Conservation (phyloP, 2,113 vertebrate species). For the Prunella himalayana region DNA sequence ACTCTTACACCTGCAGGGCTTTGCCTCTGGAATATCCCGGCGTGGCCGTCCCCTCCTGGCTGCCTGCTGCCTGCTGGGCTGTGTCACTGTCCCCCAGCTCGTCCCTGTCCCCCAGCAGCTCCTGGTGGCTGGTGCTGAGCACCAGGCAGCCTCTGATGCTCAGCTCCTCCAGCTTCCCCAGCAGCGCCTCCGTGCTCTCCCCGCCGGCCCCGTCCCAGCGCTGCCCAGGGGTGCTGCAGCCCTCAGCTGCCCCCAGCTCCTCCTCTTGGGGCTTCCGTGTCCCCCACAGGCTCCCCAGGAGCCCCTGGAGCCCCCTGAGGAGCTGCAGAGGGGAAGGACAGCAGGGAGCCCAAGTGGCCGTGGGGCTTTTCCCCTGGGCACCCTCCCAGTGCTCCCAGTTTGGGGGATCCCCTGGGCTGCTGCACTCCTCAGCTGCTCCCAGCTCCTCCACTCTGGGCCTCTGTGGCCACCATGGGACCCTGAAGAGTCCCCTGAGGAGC, state of each 20-base stretch:
- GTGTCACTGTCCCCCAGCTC: fast-evolving
- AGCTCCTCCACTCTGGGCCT: not conserved
- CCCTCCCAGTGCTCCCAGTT: not conserved
- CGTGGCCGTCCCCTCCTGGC: not conserved
- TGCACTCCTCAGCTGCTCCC: not conserved
- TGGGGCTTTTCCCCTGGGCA: not conserved
- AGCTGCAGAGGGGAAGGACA: not conserved
- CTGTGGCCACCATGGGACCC: not conserved
- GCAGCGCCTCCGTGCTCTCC: not conserved
- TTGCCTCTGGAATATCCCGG: not conserved
- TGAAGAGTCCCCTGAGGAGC: not conserved
- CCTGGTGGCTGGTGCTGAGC: not conserved
- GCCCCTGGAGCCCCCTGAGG: not conserved
- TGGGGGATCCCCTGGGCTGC: not conserved
- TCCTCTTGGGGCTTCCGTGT: not conserved
- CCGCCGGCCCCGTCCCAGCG: not conserved
- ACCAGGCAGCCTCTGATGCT: not conserved
- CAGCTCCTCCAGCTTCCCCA: not conserved
- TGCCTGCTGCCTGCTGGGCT: not conserved
- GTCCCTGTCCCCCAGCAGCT: not conserved
- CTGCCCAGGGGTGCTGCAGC: not conserved
- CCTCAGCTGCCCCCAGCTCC: not conserved
- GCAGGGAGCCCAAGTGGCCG: not conserved
- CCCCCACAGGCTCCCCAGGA: not conserved
- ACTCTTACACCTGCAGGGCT: not conserved